These are phyloP conservation scores for Matsumyia berberina DNA, from an alignment of 2,888 invertebrate species.

Conservation along the genomic window DNA sequence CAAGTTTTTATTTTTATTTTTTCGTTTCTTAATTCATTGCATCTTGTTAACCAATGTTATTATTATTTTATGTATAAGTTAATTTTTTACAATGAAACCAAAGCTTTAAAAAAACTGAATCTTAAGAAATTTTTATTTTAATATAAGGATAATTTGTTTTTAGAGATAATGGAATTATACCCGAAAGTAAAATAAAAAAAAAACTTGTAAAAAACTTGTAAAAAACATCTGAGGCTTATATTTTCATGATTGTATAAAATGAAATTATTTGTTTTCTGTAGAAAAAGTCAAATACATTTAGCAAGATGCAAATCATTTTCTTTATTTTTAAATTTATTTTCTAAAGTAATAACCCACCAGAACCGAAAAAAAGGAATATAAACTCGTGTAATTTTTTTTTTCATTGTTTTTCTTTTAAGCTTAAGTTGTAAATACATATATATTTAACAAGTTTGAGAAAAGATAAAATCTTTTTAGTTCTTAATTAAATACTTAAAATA, in stretches of 20 bases:
- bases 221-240: conserved; percentile 65
- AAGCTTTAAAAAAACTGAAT: conserved; percentile 76
- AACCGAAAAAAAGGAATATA: conserved; percentile 38
- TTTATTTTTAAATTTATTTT: conserved; percentile 41
- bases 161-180: conserved; percentile 28
- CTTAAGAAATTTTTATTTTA: conserved; percentile 68
- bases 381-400: conserved; percentile 30
- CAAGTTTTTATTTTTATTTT: conserved; percentile 36
- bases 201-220: conserved; percentile 15
- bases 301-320: conserved; percentile 66
- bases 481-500: conserved; percentile 70
- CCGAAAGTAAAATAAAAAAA: conserved; percentile 25
- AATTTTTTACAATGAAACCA: conserved; percentile 74
- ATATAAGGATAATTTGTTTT: conserved; percentile 52
- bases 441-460: conserved; percentile 51
- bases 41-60: conserved; percentile 66
- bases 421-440: conserved; percentile 74
- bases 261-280: conserved; percentile 44
- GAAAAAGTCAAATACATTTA: conserved; percentile 42
- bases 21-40: conserved; percentile 49
- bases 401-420: conserved; percentile 39
- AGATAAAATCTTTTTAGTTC: conserved; percentile 69
- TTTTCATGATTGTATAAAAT: conserved; percentile 44
- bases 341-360: conserved; percentile 73
- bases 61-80: conserved; percentile 57